Base-by-base conservation (phyloP, 92 coral and sea anemone genomes). In the Paramuricea clavata region DNA sequence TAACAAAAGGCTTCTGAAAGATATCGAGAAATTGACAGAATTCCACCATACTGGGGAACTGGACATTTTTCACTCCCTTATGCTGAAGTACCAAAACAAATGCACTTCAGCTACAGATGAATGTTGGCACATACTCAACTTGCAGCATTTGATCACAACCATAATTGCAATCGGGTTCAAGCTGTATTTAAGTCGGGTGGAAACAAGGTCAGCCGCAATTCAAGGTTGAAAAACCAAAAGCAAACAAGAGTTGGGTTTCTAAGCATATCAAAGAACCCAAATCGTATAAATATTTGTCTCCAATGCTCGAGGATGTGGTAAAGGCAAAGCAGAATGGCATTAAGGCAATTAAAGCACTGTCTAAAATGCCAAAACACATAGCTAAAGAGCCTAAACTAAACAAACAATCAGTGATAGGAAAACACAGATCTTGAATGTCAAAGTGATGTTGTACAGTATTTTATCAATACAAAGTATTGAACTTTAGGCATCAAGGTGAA, bases 11-110 rank as follows among this genome's bases (percentile, higher is more conserved):
- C 86, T 89, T 1, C 83, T 92, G 11, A 89, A 85, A 69, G 94
- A 89, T 74, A 47, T 88, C 62, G 89, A 76, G 0, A 86, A 89
- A 49, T 76, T 92, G 25, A 77, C 92, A 33, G 91, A 92, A 75
- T 89, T 92, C 28, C 87, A 86, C 74, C 90, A 91, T 54, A 88
- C 94, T 67, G 94, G 94, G 22, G 81, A 52, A 49, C 36, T 89
- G 32, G 94, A 86, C n/a, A n/a, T n/a, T n/a, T n/a, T n/a, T n/a
- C n/a, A n/a, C n/a, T n/a, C n/a, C n/a, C n/a, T n/a, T n/a, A n/a
- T n/a, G n/a, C n/a, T n/a, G 57, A 85, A 28, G 67, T 86, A 81
- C 83, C 94, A 5, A 92, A 85, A 81, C 76, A 86, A 22, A 81
- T 85, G 71, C 92, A 92, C 23, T 91, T 83, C 77, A 42, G 87